Evolutionary conservation across 2,113 vertebrate genomes (phyloP).

Genomic region (Vulpes ferrilata): DNA sequence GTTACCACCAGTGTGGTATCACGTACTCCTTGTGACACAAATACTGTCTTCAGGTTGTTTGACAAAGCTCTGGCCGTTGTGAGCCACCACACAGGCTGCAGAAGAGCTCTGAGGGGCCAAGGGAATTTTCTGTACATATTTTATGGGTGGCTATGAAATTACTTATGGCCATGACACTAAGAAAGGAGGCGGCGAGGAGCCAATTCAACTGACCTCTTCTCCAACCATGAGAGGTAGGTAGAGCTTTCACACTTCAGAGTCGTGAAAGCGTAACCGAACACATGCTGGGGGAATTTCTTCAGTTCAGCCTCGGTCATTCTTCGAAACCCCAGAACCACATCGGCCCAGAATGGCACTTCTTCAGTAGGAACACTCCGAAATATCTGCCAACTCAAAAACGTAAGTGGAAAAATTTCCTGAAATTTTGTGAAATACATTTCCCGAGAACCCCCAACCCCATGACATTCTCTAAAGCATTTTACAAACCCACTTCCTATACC

Average conservation of each 20-base stretch:
- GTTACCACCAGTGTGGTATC: not conserved
- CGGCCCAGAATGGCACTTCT: conserved; percentile 93
- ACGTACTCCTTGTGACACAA: not conserved
- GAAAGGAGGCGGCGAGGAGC: not conserved
- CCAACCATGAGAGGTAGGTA: conserved; percentile 94
- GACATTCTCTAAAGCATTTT: not conserved
- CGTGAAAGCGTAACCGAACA: conserved; percentile 93
- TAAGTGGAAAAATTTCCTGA: not conserved
- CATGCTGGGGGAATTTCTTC: conserved; percentile 91
- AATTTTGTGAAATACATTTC: not conserved
- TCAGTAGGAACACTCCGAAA: conserved; percentile 89
- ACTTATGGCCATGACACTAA: not conserved
- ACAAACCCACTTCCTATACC: not conserved
- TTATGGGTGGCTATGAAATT: not conserved
- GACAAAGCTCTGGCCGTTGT: not conserved
- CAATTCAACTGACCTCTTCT: conserved; percentile 90
- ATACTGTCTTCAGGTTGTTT: not conserved
- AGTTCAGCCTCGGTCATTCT: conserved; percentile 91
- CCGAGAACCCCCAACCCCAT: not conserved
- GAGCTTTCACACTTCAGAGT: conserved; percentile 94
- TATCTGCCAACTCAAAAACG: conserved; percentile 91
- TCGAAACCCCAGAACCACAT: conserved; percentile 93
- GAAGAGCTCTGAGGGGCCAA: not conserved
- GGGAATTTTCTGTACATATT: not conserved
- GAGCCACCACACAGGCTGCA: not conserved